Conservation (phyloP, 2,888 invertebrate species). For the Acanthosoma haemorrhoidale region DNA sequence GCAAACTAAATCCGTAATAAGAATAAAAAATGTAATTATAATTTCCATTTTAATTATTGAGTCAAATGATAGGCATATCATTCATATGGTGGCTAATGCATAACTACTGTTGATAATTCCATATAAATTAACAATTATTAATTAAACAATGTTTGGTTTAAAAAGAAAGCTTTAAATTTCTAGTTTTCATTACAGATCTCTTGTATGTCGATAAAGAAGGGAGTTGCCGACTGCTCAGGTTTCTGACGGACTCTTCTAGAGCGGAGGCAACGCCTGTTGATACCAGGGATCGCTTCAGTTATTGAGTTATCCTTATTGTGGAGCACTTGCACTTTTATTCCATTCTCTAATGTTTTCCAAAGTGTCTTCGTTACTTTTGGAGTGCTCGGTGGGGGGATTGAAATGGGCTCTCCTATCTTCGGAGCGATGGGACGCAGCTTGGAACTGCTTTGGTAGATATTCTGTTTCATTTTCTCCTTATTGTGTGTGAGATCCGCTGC, state of each 20-base stretch:
- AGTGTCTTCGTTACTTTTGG: constrained; percentile 11
- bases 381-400: no score
- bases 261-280: background rate
- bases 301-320: constrained; percentile 14
- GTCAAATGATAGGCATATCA: no score
- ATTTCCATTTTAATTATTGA: no score
- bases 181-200: background rate
- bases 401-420: no score
- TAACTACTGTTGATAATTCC: background rate
- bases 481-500: background rate
- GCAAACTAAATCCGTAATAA: no score
- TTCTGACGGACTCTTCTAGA: background rate
- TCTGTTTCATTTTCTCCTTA: background rate
- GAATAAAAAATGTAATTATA: no score
- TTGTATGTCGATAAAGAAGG: background rate
- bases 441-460: background rate
- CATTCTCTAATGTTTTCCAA: constrained; percentile 1
- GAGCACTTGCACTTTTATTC: constrained; percentile 3
- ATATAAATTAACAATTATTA: background rate
- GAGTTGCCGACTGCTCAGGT: background rate
- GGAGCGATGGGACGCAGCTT: constrained; percentile 19
- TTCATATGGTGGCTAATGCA: background rate
- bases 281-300: background rate
- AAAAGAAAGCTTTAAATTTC: background rate
- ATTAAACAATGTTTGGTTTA: background rate